Base-by-base conservation (phyloP, 2,113 vertebrate genomes). In the Ondatra zibethicus region DNA sequence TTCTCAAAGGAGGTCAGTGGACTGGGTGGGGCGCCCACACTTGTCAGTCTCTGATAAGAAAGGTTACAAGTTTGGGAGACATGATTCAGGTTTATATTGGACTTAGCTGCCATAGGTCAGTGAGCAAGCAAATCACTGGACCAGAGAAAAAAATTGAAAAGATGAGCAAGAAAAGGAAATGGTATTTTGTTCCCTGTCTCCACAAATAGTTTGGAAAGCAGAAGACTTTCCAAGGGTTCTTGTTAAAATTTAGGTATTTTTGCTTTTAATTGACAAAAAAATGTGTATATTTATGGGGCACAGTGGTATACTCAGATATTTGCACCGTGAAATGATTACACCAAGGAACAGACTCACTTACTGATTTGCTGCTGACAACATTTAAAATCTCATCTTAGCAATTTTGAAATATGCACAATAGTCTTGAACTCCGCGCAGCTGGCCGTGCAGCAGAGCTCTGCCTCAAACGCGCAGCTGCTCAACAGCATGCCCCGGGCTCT, bases 191-290 rank as follows among this genome's bases (percentile, higher is more conserved):
- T 33, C 21, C 12, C 7, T 23, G 65, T 78, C 29, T 58, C 9
- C 52, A 93, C 5, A 87, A 36, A 66, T 7, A 63, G 16, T 66
- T 65, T 86, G 21, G 47, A 76, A 86, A 84, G 31, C 45, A 42
- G 7, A 13, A 10, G 29, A 36, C 47, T 91, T 58, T n/a, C n/a
- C n/a, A n/a, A n/a, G 2, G 12, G 7, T 5, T 82, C 36, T n/a
- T 75, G n/a, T 84, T 91, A 52, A 93, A 91, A 96, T 33, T 25
- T 39, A 91, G 33, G 47, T 73, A 81, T 89, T 76, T 90, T 70
- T 70, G 63, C 19, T 90, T n/a, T 47, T 47, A 87, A 87, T n/a
- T 72, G 61, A 39, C 13, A 75, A 88, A 47, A 77, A 77, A 81
- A 36, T 55, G 1, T 50, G 39, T 27, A 42, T 61, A 63, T 39